Base-by-base conservation (phyloP, 92 coral and sea anemone species). In the Bergia sp. region DNA sequence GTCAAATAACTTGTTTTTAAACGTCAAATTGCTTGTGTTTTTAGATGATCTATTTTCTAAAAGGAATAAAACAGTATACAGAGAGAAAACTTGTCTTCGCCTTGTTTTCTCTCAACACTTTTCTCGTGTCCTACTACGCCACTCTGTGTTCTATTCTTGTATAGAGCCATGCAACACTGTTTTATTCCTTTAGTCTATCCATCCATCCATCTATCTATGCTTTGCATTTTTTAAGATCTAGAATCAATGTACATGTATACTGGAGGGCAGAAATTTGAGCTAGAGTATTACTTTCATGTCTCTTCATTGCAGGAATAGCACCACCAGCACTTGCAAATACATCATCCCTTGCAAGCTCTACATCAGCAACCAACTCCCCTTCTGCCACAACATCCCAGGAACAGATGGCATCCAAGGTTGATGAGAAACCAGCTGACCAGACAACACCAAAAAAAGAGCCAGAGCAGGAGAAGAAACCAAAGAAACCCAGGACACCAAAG, bases 381-480 rank as follows among this genome's bases (percentile, higher is more conserved):
- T 84, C 78, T 42, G 79, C 77, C 20, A 5, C 86, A 0, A 15
- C 58, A 12, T 8, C 87, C 3, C 93, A 65, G 69, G 81, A 74
- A 75, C 82, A 86, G 81, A 88, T 21, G 79, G 77, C 44, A 13
- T 37, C 89, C 74, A 83, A 80, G 49, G 58, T 53, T 41, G 88
- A 81, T 4, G 79, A 69, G 16, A 89, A 91, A 50, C 73, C 93
- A 41, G 88, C 90, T 39, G 90, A 91, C 79, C 89, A 89, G 55
- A 80, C 88, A 41, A 81, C 89, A 40, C 76, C 79, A 42, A 90
- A 86, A 86, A 94, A 86, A 18, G 91, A 89, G 3, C 93, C 94
- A 73, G 92, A 91, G 16, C 90, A 92, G 80, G 94, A 96, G 86
- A 94, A 93, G 80, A 93, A 91, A 49, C 91, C 93, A 50, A 95